Evolutionary conservation across 2,888 invertebrate species (phyloP).

Genomic region (Caenorhabditis virilis): DNA sequence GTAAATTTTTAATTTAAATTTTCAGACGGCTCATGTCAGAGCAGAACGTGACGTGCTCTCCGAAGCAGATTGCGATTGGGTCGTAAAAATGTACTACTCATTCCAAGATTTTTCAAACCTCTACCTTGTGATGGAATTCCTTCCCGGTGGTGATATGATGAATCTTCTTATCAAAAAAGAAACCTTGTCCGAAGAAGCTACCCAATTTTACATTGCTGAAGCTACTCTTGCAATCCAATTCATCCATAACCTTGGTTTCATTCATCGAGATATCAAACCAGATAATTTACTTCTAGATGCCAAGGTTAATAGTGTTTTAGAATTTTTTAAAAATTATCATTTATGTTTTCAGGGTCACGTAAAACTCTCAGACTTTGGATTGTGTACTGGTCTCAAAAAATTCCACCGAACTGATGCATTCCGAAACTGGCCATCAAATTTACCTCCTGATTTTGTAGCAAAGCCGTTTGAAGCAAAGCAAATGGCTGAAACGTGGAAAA

Average conservation of each 20-base stretch:
- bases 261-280: constrained; percentile 97
- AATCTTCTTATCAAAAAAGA: constrained; percentile 95
- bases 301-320: constrained; percentile 72
- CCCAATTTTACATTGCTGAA: constrained; percentile 98
- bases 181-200: constrained; percentile 95
- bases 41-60: constrained; percentile 97
- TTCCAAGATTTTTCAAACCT: constrained; percentile 97
- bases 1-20: constrained; percentile 1
- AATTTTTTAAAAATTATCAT: neutral
- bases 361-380: constrained; percentile 95
- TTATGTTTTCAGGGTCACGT: constrained; percentile 80
- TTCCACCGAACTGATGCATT: constrained; percentile 99
- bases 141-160: constrained; percentile 99
- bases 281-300: constrained; percentile 96
- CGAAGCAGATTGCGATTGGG: constrained; percentile 99
- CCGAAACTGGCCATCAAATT: constrained; percentile 70
- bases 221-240: constrained; percentile 93
- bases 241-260: constrained; percentile 96
- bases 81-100: constrained; percentile 99
- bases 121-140: constrained; percentile 99
- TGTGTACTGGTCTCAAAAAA: constrained; percentile 98
- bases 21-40: constrained; percentile 71
- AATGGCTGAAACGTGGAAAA: constrained; percentile 98
- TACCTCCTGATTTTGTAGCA: constrained; percentile 68
- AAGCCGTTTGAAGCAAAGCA: constrained; percentile 94